These are phyloP conservation scores for Barbus barbus DNA, from an alignment of 2,113 vertebrate genomes.

Conservation along the genomic window DNA sequence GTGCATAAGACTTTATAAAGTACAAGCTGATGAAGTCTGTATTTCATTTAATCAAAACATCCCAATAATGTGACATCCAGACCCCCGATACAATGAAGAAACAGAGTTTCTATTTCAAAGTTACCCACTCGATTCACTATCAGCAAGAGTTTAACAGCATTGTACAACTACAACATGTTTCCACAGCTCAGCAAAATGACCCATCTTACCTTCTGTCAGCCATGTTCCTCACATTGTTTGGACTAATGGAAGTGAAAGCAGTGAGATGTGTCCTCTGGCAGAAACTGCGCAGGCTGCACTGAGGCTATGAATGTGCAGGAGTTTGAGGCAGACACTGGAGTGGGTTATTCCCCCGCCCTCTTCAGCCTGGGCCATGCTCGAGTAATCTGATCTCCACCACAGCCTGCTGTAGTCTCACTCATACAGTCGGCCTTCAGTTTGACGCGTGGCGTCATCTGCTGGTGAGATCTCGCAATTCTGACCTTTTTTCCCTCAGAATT, in stretches of 20 bases:
- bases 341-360: constrained; percentile 39
- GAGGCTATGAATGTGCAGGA: constrained; percentile 25
- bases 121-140: not conserved
- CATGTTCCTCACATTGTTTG: constrained; percentile 62
- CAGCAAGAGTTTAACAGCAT: not conserved
- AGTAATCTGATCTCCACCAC: constrained; percentile 44
- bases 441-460: constrained; percentile 30
- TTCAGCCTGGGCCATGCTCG: not conserved
- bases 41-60: not conserved
- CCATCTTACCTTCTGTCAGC: constrained; percentile 56
- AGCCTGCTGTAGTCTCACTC: not conserved
- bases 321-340: not conserved
- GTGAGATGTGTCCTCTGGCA: constrained; percentile 15
- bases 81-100: not conserved
- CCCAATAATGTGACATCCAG: not conserved
- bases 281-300: not conserved
- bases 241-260: constrained; percentile 40
- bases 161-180: not conserved
- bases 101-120: not conserved
- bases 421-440: not conserved
- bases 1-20: not conserved
- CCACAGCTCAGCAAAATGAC: not conserved
- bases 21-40: not conserved
- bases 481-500: too few species aligned
- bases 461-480: not conserved